Evolutionary conservation across 2,888 invertebrate genomes (phyloP), one percentile per base, ranked within the genome.

Genomic region (Oxyteleia sp.): DNA sequence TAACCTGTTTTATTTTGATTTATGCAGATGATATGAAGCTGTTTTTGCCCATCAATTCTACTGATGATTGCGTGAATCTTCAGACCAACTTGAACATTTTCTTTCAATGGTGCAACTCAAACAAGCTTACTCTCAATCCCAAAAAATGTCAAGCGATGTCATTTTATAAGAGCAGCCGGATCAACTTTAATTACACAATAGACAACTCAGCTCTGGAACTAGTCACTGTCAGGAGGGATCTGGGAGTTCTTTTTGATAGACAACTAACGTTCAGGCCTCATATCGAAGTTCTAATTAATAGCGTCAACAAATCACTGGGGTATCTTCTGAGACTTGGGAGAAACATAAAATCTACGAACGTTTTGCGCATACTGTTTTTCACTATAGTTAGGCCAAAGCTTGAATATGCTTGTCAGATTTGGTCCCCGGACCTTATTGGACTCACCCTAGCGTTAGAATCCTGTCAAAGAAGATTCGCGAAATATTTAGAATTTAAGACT

Each of bases 1-100:
- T 55, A 4, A 4, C 26, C 18, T 55, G 51, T 10, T 29, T 11
- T 26, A 32, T 53, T n/a, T 7, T 68, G 7, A 51, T 11, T 0
- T 57, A 26, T 26, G 53, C 43, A 1, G 59, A 59, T 41, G 43
- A 59, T 8, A 43, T 59, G 15, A 59, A 59, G 11, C 7, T 59
- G 16, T 53, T 15, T n/a, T 15, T 29, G 16, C 26, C 45, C 2
- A 18, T 55, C 0, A 10, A 16, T 8, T 13, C 7, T 8, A 4
- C 15, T 7, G 13, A 7, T 10, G 53, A 53, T 15, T 53, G 32
- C 8, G n/a, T 29, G 11, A 16, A 5, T 10, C 8, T 61, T 8
- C 61, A 61, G 15, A 0, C 10, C 2, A 45, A 61, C 7, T 8
- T 61, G 13, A n/a, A 43, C 11, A 26, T 1, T 1, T 59, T 59